Evolutionary conservation across 2,888 invertebrate genomes (phyloP).

Genomic region (Apotomis betuletana): DNA sequence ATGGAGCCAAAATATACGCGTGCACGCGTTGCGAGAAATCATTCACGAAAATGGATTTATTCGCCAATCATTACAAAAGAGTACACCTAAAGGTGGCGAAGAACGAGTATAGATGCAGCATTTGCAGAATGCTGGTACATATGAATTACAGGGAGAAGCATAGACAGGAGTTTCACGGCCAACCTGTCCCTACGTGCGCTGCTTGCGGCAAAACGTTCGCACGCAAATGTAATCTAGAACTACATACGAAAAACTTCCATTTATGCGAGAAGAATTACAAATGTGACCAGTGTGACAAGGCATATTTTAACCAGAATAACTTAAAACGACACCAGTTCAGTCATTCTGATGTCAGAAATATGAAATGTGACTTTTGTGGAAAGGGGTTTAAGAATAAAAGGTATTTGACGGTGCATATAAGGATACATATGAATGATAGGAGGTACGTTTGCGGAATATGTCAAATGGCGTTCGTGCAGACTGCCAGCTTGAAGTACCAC

Average conservation of each 20-base stretch:
- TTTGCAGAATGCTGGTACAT: constrained; percentile 16
- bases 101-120: constrained; percentile 9
- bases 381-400: constrained; percentile 45
- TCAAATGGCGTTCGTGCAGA: constrained; percentile 18
- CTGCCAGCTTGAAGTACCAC: constrained; percentile 18
- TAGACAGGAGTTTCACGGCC: constrained; percentile 44
- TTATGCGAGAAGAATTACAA: constrained; percentile 11
- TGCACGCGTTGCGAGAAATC: constrained; percentile 27
- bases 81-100: constrained; percentile 30
- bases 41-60: constrained; percentile 18
- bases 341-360: constrained; percentile 47
- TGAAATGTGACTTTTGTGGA: constrained; percentile 49
- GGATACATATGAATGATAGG: constrained; percentile 37
- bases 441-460: constrained; percentile 30
- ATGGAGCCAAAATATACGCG: constrained; percentile 38
- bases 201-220: constrained; percentile 51
- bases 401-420: constrained; percentile 34
- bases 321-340: constrained; percentile 18
- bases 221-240: neutral
- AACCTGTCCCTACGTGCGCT: constrained; percentile 47
- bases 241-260: constrained; percentile 9
- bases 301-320: neutral
- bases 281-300: constrained; percentile 28
- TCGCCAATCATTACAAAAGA: constrained; percentile 23
- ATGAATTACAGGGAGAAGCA: constrained; percentile 5